Evolutionary conservation across 2,888 invertebrate genomes (phyloP), one percentile per base, ranked within the genome.

Genomic region (Macroteleia sp.): DNA sequence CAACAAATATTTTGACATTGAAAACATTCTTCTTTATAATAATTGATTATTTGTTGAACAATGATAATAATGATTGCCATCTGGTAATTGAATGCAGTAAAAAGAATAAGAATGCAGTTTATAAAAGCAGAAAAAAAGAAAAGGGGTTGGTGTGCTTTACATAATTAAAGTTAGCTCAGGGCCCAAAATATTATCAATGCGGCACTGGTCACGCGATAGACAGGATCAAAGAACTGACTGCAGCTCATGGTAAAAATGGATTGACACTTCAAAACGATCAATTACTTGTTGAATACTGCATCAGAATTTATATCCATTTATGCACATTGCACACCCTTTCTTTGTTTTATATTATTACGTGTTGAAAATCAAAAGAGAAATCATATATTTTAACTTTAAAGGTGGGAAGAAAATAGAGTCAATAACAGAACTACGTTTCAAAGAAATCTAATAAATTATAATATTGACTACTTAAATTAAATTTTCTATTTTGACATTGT

Each of bases 71-170:
- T 22, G n/a, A 14, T 22, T 54, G 66, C 66, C 66, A 67, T 67
- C 66, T 67, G 66, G 66, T 67, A 44, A 67, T 30, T 56, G 54
- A 67, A 67, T 67, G 56, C 66, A 67, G 44, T 12, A 36, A 56
- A 46, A 67, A 56, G 34, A 46, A 56, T 67, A 56, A 22, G 46
- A 56, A 46, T 54, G 66, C 66, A 67, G 36, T 67, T 56, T 42
- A 67, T 67, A 46, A 25, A 46, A 36, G 44, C 56, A 36, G 25
- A n/a, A 34, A 46, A 67, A 67, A 44, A 46, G 22, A 36, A 48
- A 42, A 42, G 30, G 39, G 28, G 19, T 22, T 34, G 17, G 16
- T 28, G 12, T 1, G 52, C 32, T 14, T 50, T 28, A 46, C n/a
- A 46, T 12, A 6, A 28, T 5, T 28, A 14, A 50, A 50, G 44